Evolutionary conservation across 2,888 invertebrate genomes (phyloP), one percentile per base, ranked within the genome.

Genomic region (Hemistola chrysoprasaria): DNA sequence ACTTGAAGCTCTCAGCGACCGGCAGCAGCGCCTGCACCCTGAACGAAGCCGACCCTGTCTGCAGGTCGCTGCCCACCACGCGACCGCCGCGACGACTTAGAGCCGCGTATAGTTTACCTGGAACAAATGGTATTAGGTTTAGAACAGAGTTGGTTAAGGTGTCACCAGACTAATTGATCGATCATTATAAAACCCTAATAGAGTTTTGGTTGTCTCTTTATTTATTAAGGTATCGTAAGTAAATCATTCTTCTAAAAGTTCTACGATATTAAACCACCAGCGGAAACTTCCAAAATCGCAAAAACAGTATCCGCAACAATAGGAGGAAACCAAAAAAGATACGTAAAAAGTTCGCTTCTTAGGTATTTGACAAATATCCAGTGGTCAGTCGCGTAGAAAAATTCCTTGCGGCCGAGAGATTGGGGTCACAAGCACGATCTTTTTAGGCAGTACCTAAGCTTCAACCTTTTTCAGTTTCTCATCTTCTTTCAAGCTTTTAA

Each of bases 1-100:
- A 97, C 60, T 95, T 94, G 83, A 98, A 97, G 77, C 98, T 98
- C 89, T 99, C 99, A 3, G 98, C 94, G 11, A 99, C 98, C 0
- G 99, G 99, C 66, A 99, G 90, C 50, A 94, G 91, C 1, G 98
- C 98, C 43, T 92, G 92, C 16, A 99, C 96, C 47, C 94, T 92
- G 90, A 98, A 99, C 47, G 94, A 94, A 32, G 95, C 94, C 26
- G 98, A 97, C 25, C 98, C 97, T 67, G 97, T 95, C 62, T 95
- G 94, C 87, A 97, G 92, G 72, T 98, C 98, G 43, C 98, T 97
- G 43, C 94, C 93, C 10, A 98, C 81, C 8, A 99, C 93, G 40
- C 95, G 93, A 0, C 98, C 98, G 66, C 96, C 94, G 23, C 98
- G 91, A 45, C 94, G 93, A 5, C 94, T 94, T 55, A 99, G 91